Conservation (phyloP, 2,888 invertebrate genomes). For the Acrocyrtus sp. region DNA sequence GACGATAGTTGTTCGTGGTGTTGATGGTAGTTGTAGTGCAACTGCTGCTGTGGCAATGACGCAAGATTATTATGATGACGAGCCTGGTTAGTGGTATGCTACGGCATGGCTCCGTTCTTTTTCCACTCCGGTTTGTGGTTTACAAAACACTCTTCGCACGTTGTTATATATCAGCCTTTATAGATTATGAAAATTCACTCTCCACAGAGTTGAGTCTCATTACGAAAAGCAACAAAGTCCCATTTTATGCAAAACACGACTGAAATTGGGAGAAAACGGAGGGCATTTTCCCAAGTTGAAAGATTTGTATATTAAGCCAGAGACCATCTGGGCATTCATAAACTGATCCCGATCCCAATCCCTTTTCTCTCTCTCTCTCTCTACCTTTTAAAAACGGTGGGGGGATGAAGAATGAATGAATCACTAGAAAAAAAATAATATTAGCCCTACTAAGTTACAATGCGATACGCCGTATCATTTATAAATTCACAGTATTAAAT, state of each 20-base stretch:
- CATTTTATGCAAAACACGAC: too few relatives aligned
- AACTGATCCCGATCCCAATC: conserved; percentile 37
- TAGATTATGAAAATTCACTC: conserved; percentile 18
- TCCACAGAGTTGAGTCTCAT: too few relatives aligned
- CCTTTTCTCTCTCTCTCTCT: too few relatives aligned
- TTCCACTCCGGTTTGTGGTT: conserved; percentile 50
- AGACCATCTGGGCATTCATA: conserved; percentile 50
- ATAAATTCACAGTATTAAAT: conserved; percentile 42
- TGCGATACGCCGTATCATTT: conserved; percentile 15
- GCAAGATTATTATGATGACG: conserved; percentile 8
- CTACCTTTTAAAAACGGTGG: too few relatives aligned
- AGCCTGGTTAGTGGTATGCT: conserved; percentile 18
- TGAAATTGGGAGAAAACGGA: too few relatives aligned
- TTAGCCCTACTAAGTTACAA: conserved; percentile 13
- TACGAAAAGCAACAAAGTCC: too few relatives aligned
- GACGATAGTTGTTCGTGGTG: conserved; percentile 31
- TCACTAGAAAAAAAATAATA: conserved; percentile 1
- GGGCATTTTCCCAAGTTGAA: too few relatives aligned
- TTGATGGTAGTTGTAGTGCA: conserved; percentile 30
- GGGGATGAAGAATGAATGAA: conserved; percentile 26
- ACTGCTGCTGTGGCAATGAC: conserved; percentile 5
- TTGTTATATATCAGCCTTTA: conserved; percentile 6
- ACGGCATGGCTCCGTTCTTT: too few relatives aligned
- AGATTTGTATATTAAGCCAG: too few relatives aligned
- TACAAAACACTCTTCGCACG: conserved; percentile 45